Evolutionary conservation across 1,140 invertebrate genomes (phyloP).

Genomic region (Pemphigus obesinymphae): DNA sequence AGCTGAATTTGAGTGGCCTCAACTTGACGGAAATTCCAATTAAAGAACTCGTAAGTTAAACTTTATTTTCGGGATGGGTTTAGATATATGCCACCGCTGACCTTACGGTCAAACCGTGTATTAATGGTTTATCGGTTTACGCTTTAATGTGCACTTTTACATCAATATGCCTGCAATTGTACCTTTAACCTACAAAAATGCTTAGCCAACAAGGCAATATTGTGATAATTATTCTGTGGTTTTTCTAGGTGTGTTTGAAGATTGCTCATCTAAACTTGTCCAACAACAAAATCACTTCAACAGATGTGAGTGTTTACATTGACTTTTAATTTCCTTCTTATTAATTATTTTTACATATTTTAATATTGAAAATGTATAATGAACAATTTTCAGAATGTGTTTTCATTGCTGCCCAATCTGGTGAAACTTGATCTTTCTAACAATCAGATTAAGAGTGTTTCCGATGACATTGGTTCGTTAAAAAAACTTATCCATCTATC

Average conservation of each 20-base stretch:
- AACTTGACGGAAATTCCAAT: slow-evolving; percentile 13
- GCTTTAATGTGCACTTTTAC: neutral
- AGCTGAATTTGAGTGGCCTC: slow-evolving; percentile 19
- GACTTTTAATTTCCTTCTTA: too few relatives aligned
- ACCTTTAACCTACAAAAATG: neutral
- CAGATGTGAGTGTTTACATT: neutral
- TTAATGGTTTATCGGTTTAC: neutral
- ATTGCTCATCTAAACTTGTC: slow-evolving; percentile 16
- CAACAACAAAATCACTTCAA: slow-evolving; percentile 27
- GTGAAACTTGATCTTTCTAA: slow-evolving; percentile 26
- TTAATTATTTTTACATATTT: neutral
- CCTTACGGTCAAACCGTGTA: too few relatives aligned
- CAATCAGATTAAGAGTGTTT: slow-evolving; percentile 17
- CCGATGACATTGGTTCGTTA: slow-evolving; percentile 25
- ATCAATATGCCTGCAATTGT: too few relatives aligned
- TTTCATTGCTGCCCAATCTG: neutral
- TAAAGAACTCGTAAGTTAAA: slow-evolving; percentile 22
- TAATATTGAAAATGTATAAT: neutral
- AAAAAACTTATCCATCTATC: slow-evolving; percentile 3
- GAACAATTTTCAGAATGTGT: neutral
- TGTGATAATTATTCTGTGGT: neutral
- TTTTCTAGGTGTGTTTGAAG: slow-evolving; percentile 6
- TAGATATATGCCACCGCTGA: too few relatives aligned
- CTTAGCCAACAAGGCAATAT: neutral
- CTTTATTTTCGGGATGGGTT: too few relatives aligned